Conservation (phyloP, 37 sponge, comb jelly and placozoan species). For the Bolinopsis microptera region DNA sequence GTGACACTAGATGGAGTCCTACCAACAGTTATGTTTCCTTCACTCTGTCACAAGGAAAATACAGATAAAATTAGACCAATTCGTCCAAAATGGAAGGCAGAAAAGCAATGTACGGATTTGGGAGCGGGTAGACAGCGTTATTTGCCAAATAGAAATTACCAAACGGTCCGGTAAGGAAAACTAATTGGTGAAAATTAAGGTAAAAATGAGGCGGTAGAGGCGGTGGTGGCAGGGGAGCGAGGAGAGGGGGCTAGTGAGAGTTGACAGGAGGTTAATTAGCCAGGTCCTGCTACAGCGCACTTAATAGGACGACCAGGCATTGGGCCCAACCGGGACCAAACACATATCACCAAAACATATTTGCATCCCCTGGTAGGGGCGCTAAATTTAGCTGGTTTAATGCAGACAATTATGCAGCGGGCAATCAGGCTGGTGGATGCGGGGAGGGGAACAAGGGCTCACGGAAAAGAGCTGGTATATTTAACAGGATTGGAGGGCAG, state of each 20-base stretch:
- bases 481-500: not conserved
- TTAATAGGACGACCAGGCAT: not conserved
- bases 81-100: not conserved
- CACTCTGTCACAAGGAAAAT: not conserved
- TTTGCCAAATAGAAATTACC: conserved; percentile 37
- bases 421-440: not conserved
- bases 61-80: not conserved
- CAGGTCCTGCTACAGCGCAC: not conserved
- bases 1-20: not conserved
- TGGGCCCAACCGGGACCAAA: not conserved
- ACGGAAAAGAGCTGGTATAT: not conserved
- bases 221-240: not conserved
- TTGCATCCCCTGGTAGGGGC: not conserved
- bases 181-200: conserved; percentile 44
- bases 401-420: not conserved
- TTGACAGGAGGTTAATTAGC: not conserved
- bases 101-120: not conserved
- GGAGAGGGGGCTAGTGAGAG: conserved; percentile 14
- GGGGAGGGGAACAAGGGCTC: not conserved
- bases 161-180: not conserved
- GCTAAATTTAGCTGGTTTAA: not conserved
- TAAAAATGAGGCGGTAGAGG: not conserved
- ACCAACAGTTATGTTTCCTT: not conserved
- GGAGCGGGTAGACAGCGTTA: conserved; percentile 7
- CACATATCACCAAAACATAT: not conserved